Evolutionary conservation across 2,113 vertebrate species (phyloP).

Genomic region (Furnarius figulus): DNA sequence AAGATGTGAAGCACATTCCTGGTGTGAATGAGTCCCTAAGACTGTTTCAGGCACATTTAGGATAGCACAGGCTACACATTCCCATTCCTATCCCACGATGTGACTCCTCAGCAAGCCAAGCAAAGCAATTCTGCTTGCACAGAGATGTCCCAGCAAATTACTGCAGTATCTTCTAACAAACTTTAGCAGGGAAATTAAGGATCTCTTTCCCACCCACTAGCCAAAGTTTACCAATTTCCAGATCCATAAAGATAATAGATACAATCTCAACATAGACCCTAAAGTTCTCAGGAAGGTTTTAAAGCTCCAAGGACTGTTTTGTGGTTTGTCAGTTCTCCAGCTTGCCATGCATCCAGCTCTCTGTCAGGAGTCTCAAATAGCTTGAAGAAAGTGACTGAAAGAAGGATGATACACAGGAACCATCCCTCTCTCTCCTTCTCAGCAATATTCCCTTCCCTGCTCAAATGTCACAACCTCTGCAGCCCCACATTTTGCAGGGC

Average conservation of each 20-base stretch:
- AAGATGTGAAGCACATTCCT: neutral
- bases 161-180: neutral
- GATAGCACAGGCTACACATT: fast-evolving
- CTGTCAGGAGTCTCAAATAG: neutral
- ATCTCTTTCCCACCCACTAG: neutral
- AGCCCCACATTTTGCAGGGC: neutral
- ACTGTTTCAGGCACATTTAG: neutral
- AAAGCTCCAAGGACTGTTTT: neutral
- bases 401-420: neutral
- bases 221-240: neutral
- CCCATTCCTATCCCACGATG: neutral
- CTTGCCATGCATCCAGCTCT: neutral
- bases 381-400: neutral
- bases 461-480: neutral
- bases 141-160: neutral
- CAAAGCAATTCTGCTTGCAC: neutral
- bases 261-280: neutral
- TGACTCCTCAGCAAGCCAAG: neutral
- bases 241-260: neutral
- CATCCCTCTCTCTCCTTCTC: neutral
- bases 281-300: neutral
- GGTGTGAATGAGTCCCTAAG: neutral
- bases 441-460: neutral
- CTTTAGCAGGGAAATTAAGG: neutral
- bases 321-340: neutral